These are phyloP conservation scores for Mastomys natalensis DNA, from an alignment of 2,113 vertebrate genomes.

Conservation along the genomic window DNA sequence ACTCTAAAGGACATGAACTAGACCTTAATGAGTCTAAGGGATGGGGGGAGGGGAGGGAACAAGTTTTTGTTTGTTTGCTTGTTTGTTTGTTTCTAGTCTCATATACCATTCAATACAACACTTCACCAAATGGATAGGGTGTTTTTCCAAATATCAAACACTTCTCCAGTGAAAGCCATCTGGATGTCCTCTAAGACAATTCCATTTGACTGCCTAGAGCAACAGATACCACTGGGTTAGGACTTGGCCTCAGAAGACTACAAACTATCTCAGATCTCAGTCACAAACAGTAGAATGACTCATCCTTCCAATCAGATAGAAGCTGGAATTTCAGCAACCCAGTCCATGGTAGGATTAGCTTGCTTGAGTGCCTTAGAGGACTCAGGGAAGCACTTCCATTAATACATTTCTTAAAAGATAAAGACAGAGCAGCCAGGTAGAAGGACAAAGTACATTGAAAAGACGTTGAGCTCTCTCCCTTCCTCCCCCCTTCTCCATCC, in stretches of 20 bases:
- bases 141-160: background rate
- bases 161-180: background rate
- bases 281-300: background rate
- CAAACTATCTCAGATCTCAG: background rate
- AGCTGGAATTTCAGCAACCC: background rate
- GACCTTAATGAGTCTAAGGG: background rate
- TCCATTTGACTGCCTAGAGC: background rate
- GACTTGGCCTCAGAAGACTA: background rate
- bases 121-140: background rate
- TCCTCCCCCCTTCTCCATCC: background rate
- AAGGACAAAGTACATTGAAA: background rate
- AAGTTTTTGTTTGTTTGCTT: background rate
- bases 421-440: background rate
- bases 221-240: background rate
- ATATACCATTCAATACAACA: background rate
- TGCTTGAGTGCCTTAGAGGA: background rate
- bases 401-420: background rate
- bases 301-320: background rate
- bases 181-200: background rate
- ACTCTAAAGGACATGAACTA: background rate
- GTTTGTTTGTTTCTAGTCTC: background rate
- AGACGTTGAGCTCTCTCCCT: background rate
- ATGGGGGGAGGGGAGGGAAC: too few species aligned
- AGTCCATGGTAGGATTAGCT: background rate
- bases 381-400: background rate